Evolutionary conservation across 1,140 invertebrate species (phyloP), one percentile per base, ranked within the genome.

Genomic region (Cotesia glomerata): DNA sequence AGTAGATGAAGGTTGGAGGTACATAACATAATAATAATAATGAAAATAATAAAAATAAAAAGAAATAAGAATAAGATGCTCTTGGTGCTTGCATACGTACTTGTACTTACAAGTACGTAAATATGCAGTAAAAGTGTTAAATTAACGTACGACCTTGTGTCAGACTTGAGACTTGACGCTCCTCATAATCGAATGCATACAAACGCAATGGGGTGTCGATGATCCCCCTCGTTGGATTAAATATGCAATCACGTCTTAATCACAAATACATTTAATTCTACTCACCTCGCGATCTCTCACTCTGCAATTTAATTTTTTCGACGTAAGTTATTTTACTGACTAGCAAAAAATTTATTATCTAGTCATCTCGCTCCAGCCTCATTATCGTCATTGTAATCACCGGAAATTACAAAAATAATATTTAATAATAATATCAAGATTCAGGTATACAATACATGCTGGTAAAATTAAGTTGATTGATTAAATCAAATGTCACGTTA

Each of bases 171-270:
- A 16, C 16, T 54, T 54, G 14, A 18, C 56, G 5, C 18, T 5
- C 26, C 26, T 18, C 16, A 18, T 16, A 18, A 26, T 18, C 18
- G 7, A 67, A 49, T 18, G 52, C 52, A 9, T 49, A 18, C 49
- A 49, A 67, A 67, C 39, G 52, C 52, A 13, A 54, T 49, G 65
- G 39, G 49, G 49, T 49, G 65, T 54, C 51, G 45, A 67, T 54
- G 45, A 11, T 34, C 7, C 51, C 8, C 39, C 39, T 45, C 39
- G 39, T 45, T 45, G 8, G 5, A 45, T 45, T 45, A 39, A 9
- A 51, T 54, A 67, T 67, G 18, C 65, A 52, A 67, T 67, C 65
- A 67, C 65, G 49, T 67, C n/a, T 67, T 67, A 67, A 67, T 67
- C 39, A 67, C 52, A 54, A 67, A 54, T 67, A 18, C 51, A 67